Conservation (phyloP, 1,140 invertebrate species). For the Drusus annulatus region DNA sequence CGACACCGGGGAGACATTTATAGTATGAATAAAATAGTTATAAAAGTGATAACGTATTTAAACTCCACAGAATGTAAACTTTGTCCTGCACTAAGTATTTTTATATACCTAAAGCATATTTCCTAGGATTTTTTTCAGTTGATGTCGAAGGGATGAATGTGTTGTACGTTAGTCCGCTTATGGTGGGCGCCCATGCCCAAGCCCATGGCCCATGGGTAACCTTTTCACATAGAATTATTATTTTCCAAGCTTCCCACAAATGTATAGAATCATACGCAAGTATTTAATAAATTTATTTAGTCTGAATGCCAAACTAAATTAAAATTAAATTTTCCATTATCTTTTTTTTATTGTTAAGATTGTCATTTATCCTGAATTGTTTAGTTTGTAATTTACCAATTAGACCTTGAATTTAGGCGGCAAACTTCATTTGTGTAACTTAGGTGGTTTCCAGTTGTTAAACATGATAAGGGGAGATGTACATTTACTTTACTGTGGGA, state of each 20-base stretch:
- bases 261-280: constrained; percentile 20
- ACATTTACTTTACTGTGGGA: too few species aligned
- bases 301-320: constrained; percentile 39
- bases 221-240: not conserved
- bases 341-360: too few species aligned
- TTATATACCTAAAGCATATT: constrained; percentile 21
- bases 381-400: constrained; percentile 7
- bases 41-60: constrained; percentile 10
- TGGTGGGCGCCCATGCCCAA: too few species aligned
- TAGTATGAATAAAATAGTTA: not conserved
- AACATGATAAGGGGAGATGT: too few species aligned
- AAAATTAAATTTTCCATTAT: constrained; percentile 25
- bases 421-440: constrained; percentile 1
- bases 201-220: not conserved
- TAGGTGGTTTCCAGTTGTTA: not conserved
- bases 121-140: not conserved
- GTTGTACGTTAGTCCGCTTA: not conserved
- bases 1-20: too few species aligned
- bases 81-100: constrained; percentile 13
- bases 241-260: constrained; percentile 12
- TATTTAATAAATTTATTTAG: constrained; percentile 26
- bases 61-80: constrained; percentile 12
- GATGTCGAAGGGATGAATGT: not conserved
- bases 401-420: not conserved
- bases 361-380: constrained; percentile 16